Base-by-base conservation (phyloP, 2,888 invertebrate species). In the Mycalesis mineus region DNA sequence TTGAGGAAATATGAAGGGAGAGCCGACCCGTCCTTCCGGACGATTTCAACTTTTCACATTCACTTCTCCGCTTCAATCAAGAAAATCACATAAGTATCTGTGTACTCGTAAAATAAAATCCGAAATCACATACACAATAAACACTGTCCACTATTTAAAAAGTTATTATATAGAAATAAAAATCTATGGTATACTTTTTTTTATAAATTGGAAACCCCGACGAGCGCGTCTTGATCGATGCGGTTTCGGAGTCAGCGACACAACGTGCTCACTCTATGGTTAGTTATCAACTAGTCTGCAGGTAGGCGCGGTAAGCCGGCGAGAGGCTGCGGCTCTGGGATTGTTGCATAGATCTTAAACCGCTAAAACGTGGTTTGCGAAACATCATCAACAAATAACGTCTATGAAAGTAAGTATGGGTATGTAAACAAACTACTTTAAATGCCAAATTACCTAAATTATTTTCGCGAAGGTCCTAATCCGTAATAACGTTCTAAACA, bases 1-100 rank as follows among this genome's bases (percentile, higher is more conserved):
- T 82, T 73, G 67, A 74, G 69, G 75, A 78, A 80, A 70, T 67
- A 64, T 72, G 70, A 71, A 78, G 73, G 78, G 74, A 77, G 77
- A 74, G 73, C 65, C 63, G 73, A 78, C 78, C 80, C 77, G 80
- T 76, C 77, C 75, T 78, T 78, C 75, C 78, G 78, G 78, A 71
- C 68, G 64, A 70, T 74, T 75, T 77, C 75, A 75, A 77, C 73
- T 77, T 78, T 78, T 82, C 82, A 82, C 84, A 79, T 73, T 69
- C 77, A 78, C 77, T 73, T 65, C 73, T 67, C 62, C 63, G 68
- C 60, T 58, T 58, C 62, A 64, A 60, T 58, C 64, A 40, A 28
- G 36, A 41, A 57, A 55, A 55, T 47, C 29, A 17, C 50, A 40
- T 40, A 15, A 36, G 11, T 11, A 36, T 7, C 9, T 48, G 36